Conservation (phyloP, 2,797 vertebrate genomes). For the Heliangelus exortis region DNA sequence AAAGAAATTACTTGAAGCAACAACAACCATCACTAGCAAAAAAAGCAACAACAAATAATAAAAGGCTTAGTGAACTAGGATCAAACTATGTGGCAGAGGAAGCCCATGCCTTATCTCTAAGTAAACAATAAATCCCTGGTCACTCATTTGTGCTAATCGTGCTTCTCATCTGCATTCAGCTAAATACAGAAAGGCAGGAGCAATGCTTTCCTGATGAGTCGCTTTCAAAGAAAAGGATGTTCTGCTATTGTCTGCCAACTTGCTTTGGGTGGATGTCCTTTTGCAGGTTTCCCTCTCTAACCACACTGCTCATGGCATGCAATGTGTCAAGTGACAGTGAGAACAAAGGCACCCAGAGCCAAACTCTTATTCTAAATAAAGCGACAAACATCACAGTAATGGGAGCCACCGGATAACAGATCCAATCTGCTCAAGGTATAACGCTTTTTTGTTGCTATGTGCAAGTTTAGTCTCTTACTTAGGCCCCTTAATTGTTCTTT, state of each 20-base stretch:
- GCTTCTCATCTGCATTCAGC: constrained; percentile 81
- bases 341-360: constrained; percentile 31
- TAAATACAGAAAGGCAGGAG: constrained; percentile 71
- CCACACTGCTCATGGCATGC: background rate
- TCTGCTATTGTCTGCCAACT: constrained; percentile 74
- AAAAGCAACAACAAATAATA: constrained; percentile 37
- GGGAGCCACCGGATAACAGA: constrained; percentile 25
- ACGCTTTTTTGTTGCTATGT: background rate
- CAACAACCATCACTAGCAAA: background rate
- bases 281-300: constrained; percentile 20
- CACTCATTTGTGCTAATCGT: constrained; percentile 82
- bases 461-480: background rate
- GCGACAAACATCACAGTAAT: constrained; percentile 13
- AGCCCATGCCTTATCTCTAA: constrained; percentile 79
- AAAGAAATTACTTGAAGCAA: constrained; percentile 49
- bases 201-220: constrained; percentile 67
- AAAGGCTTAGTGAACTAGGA: constrained; percentile 37
- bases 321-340: background rate
- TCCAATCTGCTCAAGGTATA: background rate
- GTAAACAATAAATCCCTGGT: constrained; percentile 82
- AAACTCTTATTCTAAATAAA: constrained; percentile 46
- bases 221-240: constrained; percentile 77
- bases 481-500: background rate
- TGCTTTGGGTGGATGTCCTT: constrained; percentile 53
- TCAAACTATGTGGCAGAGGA: constrained; percentile 66